phyloP scores from a whole-genome alignment of 2,113 vertebrate species.

The Narcine bancroftii region DNA sequence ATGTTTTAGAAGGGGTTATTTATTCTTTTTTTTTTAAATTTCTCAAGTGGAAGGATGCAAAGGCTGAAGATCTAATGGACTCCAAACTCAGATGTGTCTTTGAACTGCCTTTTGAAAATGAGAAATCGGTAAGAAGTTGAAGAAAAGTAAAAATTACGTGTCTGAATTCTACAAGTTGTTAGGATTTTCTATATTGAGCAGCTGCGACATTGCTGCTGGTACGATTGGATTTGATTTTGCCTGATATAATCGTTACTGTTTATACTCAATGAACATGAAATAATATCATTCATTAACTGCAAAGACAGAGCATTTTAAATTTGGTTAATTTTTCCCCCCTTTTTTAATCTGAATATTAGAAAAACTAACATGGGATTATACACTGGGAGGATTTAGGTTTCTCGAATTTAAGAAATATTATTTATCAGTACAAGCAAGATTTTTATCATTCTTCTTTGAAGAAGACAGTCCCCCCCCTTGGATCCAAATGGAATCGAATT shows the following conservation, averaged over 20 bases:
- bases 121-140: constrained; percentile 79
- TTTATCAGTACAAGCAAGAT: no score
- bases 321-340: background rate
- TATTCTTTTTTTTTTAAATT: constrained; percentile 46
- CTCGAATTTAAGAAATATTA: no score
- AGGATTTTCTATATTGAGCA: background rate
- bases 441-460: no score
- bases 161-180: background rate
- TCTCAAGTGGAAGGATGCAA: constrained; percentile 92
- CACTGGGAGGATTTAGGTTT: no score
- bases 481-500: no score
- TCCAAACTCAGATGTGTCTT: constrained; percentile 98
- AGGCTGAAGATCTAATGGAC: constrained; percentile 96
- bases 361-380: no score
- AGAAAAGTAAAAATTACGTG: background rate
- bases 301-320: background rate
- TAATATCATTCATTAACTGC: background rate
- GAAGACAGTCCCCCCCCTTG: no score
- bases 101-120: constrained; percentile 91
- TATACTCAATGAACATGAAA: background rate
- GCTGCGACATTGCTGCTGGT: background rate
- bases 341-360: no score
- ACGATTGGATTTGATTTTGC: background rate
- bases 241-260: background rate
- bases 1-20: background rate